Evolutionary conservation across 23 tunicate genomes (phyloP), one percentile per base, ranked within the genome.

Genomic region (Halocynthia roretzi): DNA sequence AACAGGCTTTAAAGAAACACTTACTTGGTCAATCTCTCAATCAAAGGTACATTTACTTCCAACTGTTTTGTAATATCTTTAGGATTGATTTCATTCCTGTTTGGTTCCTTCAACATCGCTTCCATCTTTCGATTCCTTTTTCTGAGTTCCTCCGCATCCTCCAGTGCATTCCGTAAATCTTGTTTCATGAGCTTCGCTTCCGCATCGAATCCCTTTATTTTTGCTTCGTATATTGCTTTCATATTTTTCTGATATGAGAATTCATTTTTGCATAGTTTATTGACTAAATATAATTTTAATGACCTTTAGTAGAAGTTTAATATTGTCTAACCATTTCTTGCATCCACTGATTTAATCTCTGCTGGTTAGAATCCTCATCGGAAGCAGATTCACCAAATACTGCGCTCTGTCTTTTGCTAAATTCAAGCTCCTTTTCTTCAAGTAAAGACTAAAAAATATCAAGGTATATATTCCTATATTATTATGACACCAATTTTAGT

Each of bases 1-100:
- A 31, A 31, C 44, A 31, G 1, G 44, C 44, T 31, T 0, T 31
- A 31, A 31, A 31, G 15, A 44, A 12, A 12, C 0, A 49, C 48
- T 55, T 50, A 80, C 85, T 71, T 85, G 8, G 89, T 84, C 56
- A 84, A 49, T 63, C 89, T 71, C 31, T 87, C 83, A 70, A 87
- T 86, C 22, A 86, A 21, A 20, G 82, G 82, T 31, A 74, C 58
- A 56, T 86, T 74, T 5, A 64, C 78, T 54, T 74, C 56, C 14
- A 74, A 48, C 44, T 31, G 44, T 31, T 31, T 31, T 31, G 44
- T 31, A 31, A 31, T 31, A 31, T 31, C 44, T 31, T 31, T 31
- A 31, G 44, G 44, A 31, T 31, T 1, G 44, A 31, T 31, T 31
- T 31, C 4, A 31, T 31, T 31, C 44, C 44, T 31, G 17, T 48